Conservation (phyloP, 2,797 vertebrate species). For the Uromys caudimaculatus region DNA sequence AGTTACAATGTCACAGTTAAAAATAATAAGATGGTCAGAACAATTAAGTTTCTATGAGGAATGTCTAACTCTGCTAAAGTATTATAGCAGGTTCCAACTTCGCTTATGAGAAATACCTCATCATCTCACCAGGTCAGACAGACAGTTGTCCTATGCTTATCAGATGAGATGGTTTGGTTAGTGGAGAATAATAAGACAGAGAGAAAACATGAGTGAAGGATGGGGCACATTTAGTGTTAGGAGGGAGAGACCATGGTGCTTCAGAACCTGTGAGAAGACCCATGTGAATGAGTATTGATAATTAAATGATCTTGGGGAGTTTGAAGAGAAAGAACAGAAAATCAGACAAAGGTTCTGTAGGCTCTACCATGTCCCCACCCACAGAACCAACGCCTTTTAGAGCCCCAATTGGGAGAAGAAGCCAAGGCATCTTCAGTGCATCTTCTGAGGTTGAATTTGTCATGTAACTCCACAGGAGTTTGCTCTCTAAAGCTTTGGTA, state of each 20-base stretch:
- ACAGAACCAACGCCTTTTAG: background rate
- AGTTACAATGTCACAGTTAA: background rate
- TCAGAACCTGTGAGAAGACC: background rate
- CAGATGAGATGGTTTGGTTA: slow-evolving; percentile 70
- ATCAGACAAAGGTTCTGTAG: background rate
- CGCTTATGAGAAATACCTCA: slow-evolving; percentile 66
- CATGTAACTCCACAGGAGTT: background rate
- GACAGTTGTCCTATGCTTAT: slow-evolving; percentile 71
- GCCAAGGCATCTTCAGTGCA: background rate
- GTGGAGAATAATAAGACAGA: slow-evolving; percentile 64
- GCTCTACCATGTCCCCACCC: background rate
- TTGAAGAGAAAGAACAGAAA: background rate
- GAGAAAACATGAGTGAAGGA: slow-evolving; percentile 50
- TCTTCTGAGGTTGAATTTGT: background rate
- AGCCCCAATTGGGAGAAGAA: background rate
- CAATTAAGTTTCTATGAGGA: slow-evolving; percentile 9
- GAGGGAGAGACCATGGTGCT: background rate
- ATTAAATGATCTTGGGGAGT: background rate
- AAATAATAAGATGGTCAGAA: background rate
- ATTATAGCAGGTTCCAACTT: slow-evolving; percentile 40
- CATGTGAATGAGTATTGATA: no score
- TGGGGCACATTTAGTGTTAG: background rate
- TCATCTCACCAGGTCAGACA: slow-evolving; percentile 72
- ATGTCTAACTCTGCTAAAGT: background rate
- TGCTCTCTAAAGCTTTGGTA: background rate